Evolutionary conservation across 2,113 vertebrate species (phyloP).

Genomic region (Amblyopsis rosae): DNA sequence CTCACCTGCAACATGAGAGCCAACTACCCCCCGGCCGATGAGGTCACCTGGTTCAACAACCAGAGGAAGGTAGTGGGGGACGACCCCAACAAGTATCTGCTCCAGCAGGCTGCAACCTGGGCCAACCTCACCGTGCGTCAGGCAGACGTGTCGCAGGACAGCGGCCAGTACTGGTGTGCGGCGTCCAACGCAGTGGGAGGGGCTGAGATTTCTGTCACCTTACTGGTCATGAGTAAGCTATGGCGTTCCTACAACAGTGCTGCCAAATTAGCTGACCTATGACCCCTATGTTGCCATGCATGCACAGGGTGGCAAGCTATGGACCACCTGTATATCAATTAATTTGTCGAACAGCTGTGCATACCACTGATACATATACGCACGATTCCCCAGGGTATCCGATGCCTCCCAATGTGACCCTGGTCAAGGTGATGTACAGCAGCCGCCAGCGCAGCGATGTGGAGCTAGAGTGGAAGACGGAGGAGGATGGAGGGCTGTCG

Average conservation of each 20-base stretch:
- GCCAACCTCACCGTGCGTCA: conserved; percentile 80
- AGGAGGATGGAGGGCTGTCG: conserved; percentile 73
- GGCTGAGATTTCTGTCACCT: conserved; percentile 74
- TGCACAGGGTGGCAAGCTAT: too few relatives aligned
- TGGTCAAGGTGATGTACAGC: conserved; percentile 79
- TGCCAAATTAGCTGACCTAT: conserved; percentile 11
- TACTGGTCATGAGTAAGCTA: conserved; percentile 84
- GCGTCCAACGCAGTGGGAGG: conserved; percentile 84
- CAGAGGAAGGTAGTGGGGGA: conserved; percentile 64
- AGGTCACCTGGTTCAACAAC: conserved; percentile 85
- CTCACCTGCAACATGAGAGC: conserved; percentile 77
- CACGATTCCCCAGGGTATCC: conserved; percentile 76
- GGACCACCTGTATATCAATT: too few relatives aligned
- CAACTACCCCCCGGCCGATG: conserved; percentile 66
- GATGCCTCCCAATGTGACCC: conserved; percentile 84
- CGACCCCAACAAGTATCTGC: conserved; percentile 71
- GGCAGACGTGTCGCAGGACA: conserved; percentile 74
- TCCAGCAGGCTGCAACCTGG: conserved; percentile 76
- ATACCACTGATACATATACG: not conserved
- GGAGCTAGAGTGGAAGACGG: conserved; percentile 81
- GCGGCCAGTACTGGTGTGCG: conserved; percentile 82
- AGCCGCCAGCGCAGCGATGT: conserved; percentile 80
- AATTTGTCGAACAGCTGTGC: too few relatives aligned
- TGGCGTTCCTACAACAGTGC: not conserved
- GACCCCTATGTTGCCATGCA: too few relatives aligned